Base-by-base conservation (phyloP, 1,140 invertebrate species). In the Eulimnadia texana region DNA sequence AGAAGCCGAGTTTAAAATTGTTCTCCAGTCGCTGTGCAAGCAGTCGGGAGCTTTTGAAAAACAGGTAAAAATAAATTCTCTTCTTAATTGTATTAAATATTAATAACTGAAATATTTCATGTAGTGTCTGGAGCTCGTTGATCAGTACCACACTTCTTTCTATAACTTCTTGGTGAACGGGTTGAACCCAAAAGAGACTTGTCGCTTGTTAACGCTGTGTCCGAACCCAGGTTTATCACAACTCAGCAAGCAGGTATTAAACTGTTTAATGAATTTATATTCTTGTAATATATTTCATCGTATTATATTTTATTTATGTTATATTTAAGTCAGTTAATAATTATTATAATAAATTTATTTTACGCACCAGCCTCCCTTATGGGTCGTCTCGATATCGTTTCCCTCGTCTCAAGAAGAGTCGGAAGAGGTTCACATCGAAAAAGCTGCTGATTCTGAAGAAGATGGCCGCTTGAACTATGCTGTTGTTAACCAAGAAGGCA, bases 1-100 rank as follows among this genome's bases (percentile, higher is more conserved):
- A 0, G 83, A 88, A 71, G 63, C 72, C 1, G 87, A 92, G 76
- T 93, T 93, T 70, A 78, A 85, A 69, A 73, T 80, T 68, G 81
- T 92, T 1, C 71, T 91, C 11, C 71, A 82, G 67, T 88, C 87
- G 61, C 69, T 93, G 20, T 93, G 89, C 72, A 85, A 84, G 64
- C 84, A 90, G 73, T 84, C 83, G 0, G 80, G 81, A 63, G 78
- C 77, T 28, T 90, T 78, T 59, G 68, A 74, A 28, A 23, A 70
- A 22, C 75, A 81, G 67, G 76, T 76, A 68, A 61, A 25, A 58
- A 19, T 33, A 22, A 51, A 49, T 47, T 33, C 50, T 29, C 29
- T 0, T n/a, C n/a, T 57, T 9, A 42, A 42, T 42, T 42, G 33
- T 42, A 9, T 9, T 42, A 42, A 9, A 42, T 9, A 9, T 42